Percentiles rank a stretch among this genome's conserved stretches.
Evolutionary conservation across 2,888 invertebrate species (phyloP).

Genomic region (Caradrina clavipalpis): DNA sequence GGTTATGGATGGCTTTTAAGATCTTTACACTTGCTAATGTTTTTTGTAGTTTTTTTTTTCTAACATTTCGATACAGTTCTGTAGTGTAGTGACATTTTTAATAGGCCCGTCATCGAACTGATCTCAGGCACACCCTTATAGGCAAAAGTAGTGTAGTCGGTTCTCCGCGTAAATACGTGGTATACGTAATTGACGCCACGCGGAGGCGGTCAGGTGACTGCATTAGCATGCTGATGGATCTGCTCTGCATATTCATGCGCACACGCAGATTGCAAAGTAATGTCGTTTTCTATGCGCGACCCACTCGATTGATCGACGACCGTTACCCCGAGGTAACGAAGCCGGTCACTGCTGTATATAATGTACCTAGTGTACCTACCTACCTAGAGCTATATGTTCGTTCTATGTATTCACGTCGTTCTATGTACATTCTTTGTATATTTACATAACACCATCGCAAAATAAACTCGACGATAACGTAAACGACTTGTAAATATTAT

Average conservation of each 20-base stretch:
- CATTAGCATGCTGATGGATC: conserved; percentile 78
- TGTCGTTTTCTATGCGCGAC: conserved; percentile 63
- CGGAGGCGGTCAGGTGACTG: conserved; percentile 65
- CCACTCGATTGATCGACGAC: conserved; percentile 63
- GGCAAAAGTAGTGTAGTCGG: conserved; percentile 11
- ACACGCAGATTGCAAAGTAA: conserved; percentile 64
- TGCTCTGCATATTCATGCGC: conserved; percentile 75
- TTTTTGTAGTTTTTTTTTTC: not conserved
- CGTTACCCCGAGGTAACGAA: conserved; percentile 60
- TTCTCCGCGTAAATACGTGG: conserved; percentile 54
- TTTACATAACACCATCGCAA: conserved; percentile 38
- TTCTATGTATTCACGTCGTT: conserved; percentile 2
- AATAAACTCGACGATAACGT: conserved; percentile 46
- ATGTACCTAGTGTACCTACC: conserved; percentile 35
- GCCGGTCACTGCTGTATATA: conserved; percentile 39
- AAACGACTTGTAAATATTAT: conserved; percentile 53
- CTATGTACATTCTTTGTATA: conserved; percentile 10
- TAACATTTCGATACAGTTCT: not conserved
- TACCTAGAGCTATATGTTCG: conserved; percentile 21
- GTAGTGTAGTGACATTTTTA: no score
- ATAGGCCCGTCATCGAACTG: no score
- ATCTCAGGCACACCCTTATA: not conserved
- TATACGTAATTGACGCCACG: conserved; percentile 66
- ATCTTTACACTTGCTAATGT: not conserved
- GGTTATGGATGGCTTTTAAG: not conserved